Evolutionary conservation across 2,113 vertebrate species (phyloP).

Genomic region (Cricetomys ansorgei): DNA sequence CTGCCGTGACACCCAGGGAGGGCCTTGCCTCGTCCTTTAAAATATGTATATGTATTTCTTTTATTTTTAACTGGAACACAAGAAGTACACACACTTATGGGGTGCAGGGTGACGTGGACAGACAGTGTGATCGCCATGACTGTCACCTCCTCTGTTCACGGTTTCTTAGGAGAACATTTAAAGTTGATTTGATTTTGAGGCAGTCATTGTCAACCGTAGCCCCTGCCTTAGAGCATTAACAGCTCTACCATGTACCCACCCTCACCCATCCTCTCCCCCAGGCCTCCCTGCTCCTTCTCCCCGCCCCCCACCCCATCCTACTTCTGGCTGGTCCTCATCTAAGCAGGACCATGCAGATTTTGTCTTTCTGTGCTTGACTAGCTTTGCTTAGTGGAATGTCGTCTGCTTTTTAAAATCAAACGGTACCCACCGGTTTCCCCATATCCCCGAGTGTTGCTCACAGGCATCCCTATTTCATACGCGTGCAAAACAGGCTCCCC

Average conservation of each 20-base stretch:
- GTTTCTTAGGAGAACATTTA: not conserved
- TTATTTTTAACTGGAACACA: not conserved
- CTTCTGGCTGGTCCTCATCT: not conserved
- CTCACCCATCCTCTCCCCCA: too few species aligned
- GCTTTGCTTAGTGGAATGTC: not conserved
- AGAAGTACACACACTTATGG: too few species aligned
- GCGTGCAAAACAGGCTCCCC: not conserved
- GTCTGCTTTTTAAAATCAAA: not conserved
- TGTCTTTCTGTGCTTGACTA: not conserved
- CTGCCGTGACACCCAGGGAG: not conserved
- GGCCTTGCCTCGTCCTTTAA: not conserved
- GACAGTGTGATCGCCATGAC: not conserved
- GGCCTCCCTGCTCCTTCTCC: not conserved
- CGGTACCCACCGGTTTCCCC: not conserved
- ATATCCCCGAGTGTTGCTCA: not conserved
- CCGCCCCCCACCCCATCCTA: too few species aligned
- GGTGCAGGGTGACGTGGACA: too few species aligned
- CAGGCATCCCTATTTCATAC: not conserved
- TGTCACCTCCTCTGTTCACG: not conserved
- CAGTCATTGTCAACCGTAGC: not conserved
- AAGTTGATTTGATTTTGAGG: not conserved
- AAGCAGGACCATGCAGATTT: not conserved
- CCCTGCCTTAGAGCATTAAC: too few species aligned
- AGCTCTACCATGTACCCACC: fast-evolving
- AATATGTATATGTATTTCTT: not conserved